Base-by-base conservation (phyloP, 2,888 invertebrate species). In the Diogma glabrata region DNA sequence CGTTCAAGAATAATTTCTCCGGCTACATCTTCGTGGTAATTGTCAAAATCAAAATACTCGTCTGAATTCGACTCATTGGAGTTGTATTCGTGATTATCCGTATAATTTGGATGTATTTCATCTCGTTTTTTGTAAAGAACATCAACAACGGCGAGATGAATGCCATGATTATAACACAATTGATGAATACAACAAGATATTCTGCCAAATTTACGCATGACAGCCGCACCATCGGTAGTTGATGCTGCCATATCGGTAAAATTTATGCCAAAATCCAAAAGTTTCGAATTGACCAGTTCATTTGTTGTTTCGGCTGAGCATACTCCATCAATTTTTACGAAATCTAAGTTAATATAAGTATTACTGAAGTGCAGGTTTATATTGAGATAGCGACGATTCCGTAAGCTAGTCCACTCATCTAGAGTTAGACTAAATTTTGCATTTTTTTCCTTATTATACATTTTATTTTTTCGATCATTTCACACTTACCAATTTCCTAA, bases 121-220 rank as follows among this genome's bases (percentile, higher is more conserved):
- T n/a, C n/a, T n/a, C n/a, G n/a, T n/a, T n/a, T n/a, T n/a, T n/a
- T n/a, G n/a, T n/a, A 47, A 47, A 48, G 19, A n/a, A 48, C 48
- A 48, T 48, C 36, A 14, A 33, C 19, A 48, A 36, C 48, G 20
- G 24, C 47, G 19, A 47, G 28, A 28, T 47, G 28, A 5, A 47
- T 47, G n/a, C n/a, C n/a, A 47, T 47, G 47, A 47, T 47, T 47
- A 47, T 47, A 47, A 4, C 28, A 28, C 19, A 24, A 23, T 47
- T 47, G 47, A 47, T 47, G 47, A 47, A 23, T 28, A 47, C 17
- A 47, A 12, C 17, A 9, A 5, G 47, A 4, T 14, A 28, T 28
- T 12, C 30, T 26, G 19, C 47, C 47, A 14, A 28, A 47, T 19
- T 47, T 47, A 19, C 26, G 16, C 28, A 47, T 47, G 24, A 47